Percentiles rank a stretch among this genome's conserved stretches.
These are phyloP conservation scores for Sternarchorhynchus goeldii DNA, from an alignment of 2,797 vertebrate species.

Conservation along the genomic window DNA sequence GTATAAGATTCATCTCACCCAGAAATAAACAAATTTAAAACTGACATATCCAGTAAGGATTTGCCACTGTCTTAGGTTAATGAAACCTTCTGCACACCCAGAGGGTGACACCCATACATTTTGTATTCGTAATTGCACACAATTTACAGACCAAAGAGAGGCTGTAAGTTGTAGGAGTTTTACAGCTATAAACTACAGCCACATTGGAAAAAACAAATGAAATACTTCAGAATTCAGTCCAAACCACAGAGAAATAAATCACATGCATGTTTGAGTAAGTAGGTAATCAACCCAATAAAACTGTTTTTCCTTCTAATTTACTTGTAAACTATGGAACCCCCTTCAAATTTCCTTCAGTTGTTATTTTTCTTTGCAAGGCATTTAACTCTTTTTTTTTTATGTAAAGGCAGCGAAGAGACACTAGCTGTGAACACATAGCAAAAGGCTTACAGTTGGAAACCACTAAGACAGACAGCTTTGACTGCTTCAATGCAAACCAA, in stretches of 20 bases:
- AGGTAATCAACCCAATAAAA: neutral
- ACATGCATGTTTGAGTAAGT: neutral
- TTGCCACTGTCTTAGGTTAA: neutral
- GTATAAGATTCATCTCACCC: no score
- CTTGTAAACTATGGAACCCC: constrained; percentile 17
- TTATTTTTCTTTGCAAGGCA: neutral
- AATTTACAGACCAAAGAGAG: constrained; percentile 29
- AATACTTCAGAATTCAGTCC: constrained; percentile 31
- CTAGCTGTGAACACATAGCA: neutral
- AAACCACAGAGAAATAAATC: constrained; percentile 43
- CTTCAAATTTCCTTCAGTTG: neutral
- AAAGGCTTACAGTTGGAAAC: neutral
- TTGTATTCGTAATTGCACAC: constrained; percentile 15
- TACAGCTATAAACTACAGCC: constrained; percentile 22
- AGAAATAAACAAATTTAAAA: no score
- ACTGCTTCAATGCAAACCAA: constrained; percentile 43
- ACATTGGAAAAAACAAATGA: constrained; percentile 19
- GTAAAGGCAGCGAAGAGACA: neutral
- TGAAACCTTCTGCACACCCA: neutral
- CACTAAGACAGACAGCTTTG: constrained; percentile 8
- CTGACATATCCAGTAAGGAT: no score
- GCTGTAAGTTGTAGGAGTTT: constrained; percentile 21
- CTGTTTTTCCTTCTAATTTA: constrained; percentile 6
- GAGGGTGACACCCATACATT: neutral
- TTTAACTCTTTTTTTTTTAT: neutral